phyloP scores from a whole-genome alignment of 2,888 invertebrate species.

The Eristalis arbustorum region DNA sequence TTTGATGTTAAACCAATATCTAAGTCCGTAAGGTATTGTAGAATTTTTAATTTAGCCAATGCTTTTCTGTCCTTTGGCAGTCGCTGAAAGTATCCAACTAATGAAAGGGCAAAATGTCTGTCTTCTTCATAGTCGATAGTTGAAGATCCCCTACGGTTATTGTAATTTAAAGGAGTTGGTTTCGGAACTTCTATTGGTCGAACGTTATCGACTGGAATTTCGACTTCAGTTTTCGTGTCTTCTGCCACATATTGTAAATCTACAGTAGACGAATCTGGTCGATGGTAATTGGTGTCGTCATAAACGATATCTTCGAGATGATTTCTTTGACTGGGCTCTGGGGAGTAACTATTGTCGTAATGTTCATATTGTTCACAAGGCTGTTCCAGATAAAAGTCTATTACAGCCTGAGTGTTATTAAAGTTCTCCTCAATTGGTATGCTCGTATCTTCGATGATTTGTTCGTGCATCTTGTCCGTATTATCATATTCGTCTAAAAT shows the following conservation, averaged over 20 bases:
- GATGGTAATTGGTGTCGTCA: conserved; percentile 1
- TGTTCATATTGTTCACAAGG: not conserved
- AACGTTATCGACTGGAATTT: not conserved
- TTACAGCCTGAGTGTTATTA: not conserved
- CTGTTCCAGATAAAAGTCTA: conserved; percentile 7
- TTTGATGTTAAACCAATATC: conserved; percentile 53
- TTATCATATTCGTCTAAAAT: not conserved
- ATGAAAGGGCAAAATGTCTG: conserved; percentile 73
- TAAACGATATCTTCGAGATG: not conserved
- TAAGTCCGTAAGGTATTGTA: conserved; percentile 73
- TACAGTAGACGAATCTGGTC: conserved; percentile 28
- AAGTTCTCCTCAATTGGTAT: not conserved
- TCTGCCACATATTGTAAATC: not conserved
- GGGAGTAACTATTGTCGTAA: not conserved
- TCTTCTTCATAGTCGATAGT: conserved; percentile 71
- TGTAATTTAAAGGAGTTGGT: not conserved
- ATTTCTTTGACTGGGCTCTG: not conserved
- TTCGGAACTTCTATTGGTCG: not conserved
- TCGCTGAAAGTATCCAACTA: conserved; percentile 73
- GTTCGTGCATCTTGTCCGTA: not conserved
- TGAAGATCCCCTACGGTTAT: not conserved
- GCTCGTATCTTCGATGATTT: not conserved
- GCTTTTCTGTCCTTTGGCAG: conserved; percentile 70
- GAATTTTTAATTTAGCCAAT: conserved; percentile 72
- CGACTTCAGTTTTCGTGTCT: not conserved